phyloP scores from a whole-genome alignment of 2,888 invertebrate genomes.

The Tigriopus californicus region DNA sequence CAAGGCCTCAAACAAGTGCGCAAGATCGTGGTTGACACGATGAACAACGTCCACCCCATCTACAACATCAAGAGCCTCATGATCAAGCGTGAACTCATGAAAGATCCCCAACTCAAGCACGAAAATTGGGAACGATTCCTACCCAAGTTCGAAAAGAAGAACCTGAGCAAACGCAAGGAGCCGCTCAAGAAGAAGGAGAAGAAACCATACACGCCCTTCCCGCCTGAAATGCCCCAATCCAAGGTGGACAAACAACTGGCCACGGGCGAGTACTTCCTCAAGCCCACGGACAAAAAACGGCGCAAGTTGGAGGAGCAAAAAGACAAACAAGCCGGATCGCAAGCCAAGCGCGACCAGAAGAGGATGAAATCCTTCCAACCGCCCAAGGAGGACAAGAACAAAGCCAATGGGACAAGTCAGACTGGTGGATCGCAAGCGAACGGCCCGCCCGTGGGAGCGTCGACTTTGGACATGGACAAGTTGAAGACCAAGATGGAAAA shows the following conservation, averaged over 20 bases:
- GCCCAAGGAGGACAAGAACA: slow-evolving; percentile 39
- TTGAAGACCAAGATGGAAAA: slow-evolving; percentile 8
- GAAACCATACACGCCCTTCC: slow-evolving; percentile 92
- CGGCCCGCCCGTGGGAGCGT: too few relatives aligned
- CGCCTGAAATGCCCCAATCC: slow-evolving; percentile 76
- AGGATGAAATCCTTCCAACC: slow-evolving; percentile 63
- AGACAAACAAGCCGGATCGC: slow-evolving; percentile 53
- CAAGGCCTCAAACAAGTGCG: slow-evolving; percentile 46
- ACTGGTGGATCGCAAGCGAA: not conserved
- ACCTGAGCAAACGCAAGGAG: slow-evolving; percentile 66
- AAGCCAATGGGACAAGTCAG: not conserved
- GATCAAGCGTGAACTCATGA: slow-evolving; percentile 87
- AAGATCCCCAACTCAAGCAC: slow-evolving; percentile 71
- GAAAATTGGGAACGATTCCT: slow-evolving; percentile 94
- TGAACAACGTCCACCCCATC: slow-evolving; percentile 97
- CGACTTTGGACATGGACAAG: not conserved
- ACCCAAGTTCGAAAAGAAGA: slow-evolving; percentile 79
- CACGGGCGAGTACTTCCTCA: slow-evolving; percentile 92
- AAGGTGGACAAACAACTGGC: slow-evolving; percentile 80
- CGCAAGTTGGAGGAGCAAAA: slow-evolving; percentile 52
- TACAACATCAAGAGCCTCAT: slow-evolving; percentile 92
- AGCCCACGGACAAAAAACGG: slow-evolving; percentile 46
- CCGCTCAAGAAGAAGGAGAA: slow-evolving; percentile 72
- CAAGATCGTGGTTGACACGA: slow-evolving; percentile 80
- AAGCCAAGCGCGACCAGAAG: slow-evolving; percentile 50